Conservation (phyloP, 2,888 invertebrate genomes). For the Drosophila subquinaria region DNA sequence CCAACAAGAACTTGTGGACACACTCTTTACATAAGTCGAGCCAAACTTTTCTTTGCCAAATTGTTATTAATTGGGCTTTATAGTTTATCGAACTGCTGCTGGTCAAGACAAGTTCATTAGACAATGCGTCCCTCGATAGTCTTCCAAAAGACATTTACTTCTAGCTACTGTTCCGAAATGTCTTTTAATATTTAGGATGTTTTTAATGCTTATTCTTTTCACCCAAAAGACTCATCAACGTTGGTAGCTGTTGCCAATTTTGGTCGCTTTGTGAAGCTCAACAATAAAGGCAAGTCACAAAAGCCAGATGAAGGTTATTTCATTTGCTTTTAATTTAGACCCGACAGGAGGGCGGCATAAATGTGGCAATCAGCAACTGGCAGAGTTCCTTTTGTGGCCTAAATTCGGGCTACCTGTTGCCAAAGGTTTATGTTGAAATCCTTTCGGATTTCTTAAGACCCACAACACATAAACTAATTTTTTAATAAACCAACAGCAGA, state of each 20-base stretch:
- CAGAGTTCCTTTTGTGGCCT: slow-evolving; percentile 41
- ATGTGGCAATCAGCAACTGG: slow-evolving; percentile 29
- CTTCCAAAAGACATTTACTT: slow-evolving; percentile 37
- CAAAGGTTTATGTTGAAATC: slow-evolving; percentile 56
- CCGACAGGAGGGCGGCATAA: not conserved
- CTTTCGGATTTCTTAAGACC: slow-evolving; percentile 70
- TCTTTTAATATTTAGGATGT: not conserved
- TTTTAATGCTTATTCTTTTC: not conserved
- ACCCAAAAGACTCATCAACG: slow-evolving; percentile 11
- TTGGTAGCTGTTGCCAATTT: slow-evolving; percentile 18
- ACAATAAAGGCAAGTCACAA: slow-evolving; percentile 62
- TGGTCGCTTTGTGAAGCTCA: slow-evolving; percentile 42
- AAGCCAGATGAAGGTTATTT: slow-evolving; percentile 67
- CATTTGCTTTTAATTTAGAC: slow-evolving; percentile 75
- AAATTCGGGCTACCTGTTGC: slow-evolving; percentile 66
- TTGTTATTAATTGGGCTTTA: slow-evolving; percentile 82
- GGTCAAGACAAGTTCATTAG: slow-evolving; percentile 58
- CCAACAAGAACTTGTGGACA: slow-evolving; percentile 2
- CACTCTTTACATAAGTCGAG: slow-evolving; percentile 42
- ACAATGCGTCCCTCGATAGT: slow-evolving; percentile 39
- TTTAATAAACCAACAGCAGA: slow-evolving; percentile 54
- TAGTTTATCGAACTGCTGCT: slow-evolving; percentile 66
- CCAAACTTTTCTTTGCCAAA: slow-evolving; percentile 66
- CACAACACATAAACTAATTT: slow-evolving; percentile 64
- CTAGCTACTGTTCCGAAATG: not conserved